Evolutionary conservation across 2,113 vertebrate species (phyloP), one percentile per base, ranked within the genome.

Genomic region (Phrynocephalus versicolor): DNA sequence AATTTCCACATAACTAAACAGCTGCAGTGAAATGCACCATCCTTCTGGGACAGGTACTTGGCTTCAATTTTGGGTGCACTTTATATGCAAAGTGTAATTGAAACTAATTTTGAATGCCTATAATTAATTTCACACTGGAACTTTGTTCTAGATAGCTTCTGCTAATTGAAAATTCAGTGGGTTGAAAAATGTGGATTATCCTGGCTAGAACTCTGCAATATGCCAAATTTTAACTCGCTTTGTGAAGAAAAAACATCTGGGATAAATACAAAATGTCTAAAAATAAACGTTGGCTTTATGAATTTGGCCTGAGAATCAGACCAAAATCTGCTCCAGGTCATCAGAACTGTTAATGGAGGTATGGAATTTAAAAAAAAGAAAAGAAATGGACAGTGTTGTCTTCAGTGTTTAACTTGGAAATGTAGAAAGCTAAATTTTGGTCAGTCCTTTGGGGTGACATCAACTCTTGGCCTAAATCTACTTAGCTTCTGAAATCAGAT

Each of bases 101-200:
- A 93, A 91, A 62, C n/a, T 55, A 91, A 90, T 85, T 7, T 82
- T 87, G 62, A 89, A 85, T 86, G 5, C 82, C 45, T 89, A 89
- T 74, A 91, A 87, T 84, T 81, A 77, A 27, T 88, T 88, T 93
- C 89, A 78, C 57, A 83, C 58, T 90, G 10, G 30, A 88, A 79
- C 58, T 71, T 27, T 30, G 86, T 90, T 88, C 79, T 27, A 51
- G 10, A 78, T 90, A 0, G 1, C 6, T 89, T 85, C 27, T 82
- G 10, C 78, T 93, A 89, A 91, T 91, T 92, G 94, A 88, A 91
- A 80, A 58, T 83, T 92, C 86, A 89, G 86, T 82, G 74, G 60
- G 1, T 3, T 79, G 86, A 86, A 87, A 89, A 74, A 88, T n/a
- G 64, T 41, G 12, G n/a, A 2, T 27, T 87, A 1, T 21, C 19